phyloP scores from a whole-genome alignment of 1,140 invertebrate genomes.

The Harlomillsia oculata region DNA sequence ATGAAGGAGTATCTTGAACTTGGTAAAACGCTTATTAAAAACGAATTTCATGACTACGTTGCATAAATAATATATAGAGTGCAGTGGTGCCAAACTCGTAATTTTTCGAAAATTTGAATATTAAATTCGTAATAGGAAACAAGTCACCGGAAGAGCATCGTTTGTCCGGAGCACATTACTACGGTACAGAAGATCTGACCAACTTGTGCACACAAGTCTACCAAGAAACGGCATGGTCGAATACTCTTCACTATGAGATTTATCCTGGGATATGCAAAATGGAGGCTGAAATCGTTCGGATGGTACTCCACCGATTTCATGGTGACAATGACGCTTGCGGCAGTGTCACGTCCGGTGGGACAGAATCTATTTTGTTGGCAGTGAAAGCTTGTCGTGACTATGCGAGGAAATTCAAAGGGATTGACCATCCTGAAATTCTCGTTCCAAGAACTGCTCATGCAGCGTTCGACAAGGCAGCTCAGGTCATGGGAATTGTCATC shows the following conservation, averaged over 20 bases:
- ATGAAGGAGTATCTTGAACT: slow-evolving; percentile 56
- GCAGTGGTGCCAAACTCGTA: too few relatives aligned
- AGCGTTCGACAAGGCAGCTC: slow-evolving; percentile 94
- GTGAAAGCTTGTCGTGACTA: slow-evolving; percentile 92
- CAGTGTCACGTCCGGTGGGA: slow-evolving; percentile 88
- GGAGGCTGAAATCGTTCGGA: slow-evolving; percentile 93
- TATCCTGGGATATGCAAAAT: slow-evolving; percentile 97
- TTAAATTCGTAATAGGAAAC: too few relatives aligned
- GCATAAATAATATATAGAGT: too few relatives aligned
- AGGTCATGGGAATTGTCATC: slow-evolving; percentile 73
- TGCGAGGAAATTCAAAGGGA: slow-evolving; percentile 63
- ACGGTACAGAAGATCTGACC: slow-evolving; percentile 56
- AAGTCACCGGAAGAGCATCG: slow-evolving; percentile 65
- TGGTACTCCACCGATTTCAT: slow-evolving; percentile 76
- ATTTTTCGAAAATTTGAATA: too few relatives aligned
- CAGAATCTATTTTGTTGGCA: slow-evolving; percentile 94
- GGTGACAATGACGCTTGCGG: slow-evolving; percentile 76
- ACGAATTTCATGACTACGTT: too few relatives aligned
- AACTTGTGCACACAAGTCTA: slow-evolving; percentile 73
- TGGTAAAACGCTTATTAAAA: too few relatives aligned
- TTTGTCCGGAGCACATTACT: slow-evolving; percentile 86
- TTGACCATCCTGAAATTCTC: slow-evolving; percentile 82
- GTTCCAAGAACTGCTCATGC: slow-evolving; percentile 83
- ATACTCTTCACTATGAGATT: slow-evolving; percentile 92
- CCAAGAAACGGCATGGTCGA: slow-evolving; percentile 79